Conservation (phyloP, 2,888 invertebrate genomes). For the Drosophila ochracea region DNA sequence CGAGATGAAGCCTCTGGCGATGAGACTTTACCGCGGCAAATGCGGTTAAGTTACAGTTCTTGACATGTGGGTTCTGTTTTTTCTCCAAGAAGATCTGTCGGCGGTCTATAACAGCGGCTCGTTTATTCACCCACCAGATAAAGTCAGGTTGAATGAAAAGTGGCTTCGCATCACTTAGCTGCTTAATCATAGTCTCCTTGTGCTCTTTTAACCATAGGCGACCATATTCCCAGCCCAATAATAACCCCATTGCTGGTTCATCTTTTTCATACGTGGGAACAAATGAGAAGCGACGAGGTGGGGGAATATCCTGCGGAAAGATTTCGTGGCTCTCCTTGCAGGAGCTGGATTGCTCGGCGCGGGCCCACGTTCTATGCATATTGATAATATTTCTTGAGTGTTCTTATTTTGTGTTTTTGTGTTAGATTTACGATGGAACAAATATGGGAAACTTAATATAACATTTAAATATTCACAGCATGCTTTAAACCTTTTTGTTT, state of each 20-base stretch:
- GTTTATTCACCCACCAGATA: conserved; percentile 52
- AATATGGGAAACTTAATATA: conserved; percentile 28
- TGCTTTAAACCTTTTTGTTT: conserved; percentile 10
- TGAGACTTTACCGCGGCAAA: conserved; percentile 25
- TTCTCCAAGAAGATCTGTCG: conserved; percentile 42
- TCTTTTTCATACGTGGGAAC: conserved; percentile 35
- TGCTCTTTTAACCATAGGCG: conserved; percentile 50
- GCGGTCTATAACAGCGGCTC: conserved; percentile 33
- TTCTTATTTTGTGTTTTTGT: conserved; percentile 7
- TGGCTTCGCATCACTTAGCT: conserved; percentile 18
- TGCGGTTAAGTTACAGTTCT: conserved; percentile 49
- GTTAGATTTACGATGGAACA: conserved; percentile 9
- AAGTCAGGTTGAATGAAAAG: conserved; percentile 48
- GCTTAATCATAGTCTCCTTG: conserved; percentile 16
- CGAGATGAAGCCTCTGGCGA: conserved; percentile 13
- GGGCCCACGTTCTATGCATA: conserved; percentile 42
- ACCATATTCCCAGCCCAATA: conserved; percentile 56
- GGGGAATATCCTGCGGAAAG: conserved; percentile 33
- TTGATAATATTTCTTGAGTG: background rate
- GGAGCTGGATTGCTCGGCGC: conserved; percentile 25
- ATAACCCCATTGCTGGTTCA: conserved; percentile 34
- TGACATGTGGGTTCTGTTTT: conserved; percentile 33
- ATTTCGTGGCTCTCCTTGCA: conserved; percentile 44
- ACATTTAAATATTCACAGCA: conserved; percentile 23
- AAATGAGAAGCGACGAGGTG: conserved; percentile 11